These are phyloP conservation scores for Parnassius mnemosyne DNA, from an alignment of 2,888 invertebrate genomes.

Conservation along the genomic window DNA sequence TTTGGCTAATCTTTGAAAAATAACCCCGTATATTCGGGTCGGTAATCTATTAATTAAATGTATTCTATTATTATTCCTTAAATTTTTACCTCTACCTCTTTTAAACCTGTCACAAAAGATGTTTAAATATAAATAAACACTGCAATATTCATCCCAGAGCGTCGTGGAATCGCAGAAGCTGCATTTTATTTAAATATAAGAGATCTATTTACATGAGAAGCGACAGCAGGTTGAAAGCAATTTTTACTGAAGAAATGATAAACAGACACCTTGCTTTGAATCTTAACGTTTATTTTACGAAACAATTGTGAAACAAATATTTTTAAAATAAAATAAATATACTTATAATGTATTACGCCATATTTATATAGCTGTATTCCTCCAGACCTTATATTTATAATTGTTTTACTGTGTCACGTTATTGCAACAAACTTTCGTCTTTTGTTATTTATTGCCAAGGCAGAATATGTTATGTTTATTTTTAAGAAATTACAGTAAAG, in stretches of 20 bases:
- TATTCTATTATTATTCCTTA: not conserved
- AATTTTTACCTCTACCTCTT: not conserved
- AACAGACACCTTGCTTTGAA: conserved; percentile 18
- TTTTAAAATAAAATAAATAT: too few relatives aligned
- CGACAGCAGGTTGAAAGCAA: conserved; percentile 26
- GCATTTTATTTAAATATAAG: conserved; percentile 42
- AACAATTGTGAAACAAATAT: not conserved
- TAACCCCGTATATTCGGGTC: too few relatives aligned
- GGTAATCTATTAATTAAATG: too few relatives aligned
- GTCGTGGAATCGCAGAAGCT: conserved; percentile 48
- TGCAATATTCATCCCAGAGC: conserved; percentile 16
- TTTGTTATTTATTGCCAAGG: too few relatives aligned
- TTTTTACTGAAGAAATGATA: conserved; percentile 22
- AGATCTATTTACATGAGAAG: conserved; percentile 37
- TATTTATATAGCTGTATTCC: too few relatives aligned
- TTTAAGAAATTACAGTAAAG: too few relatives aligned
- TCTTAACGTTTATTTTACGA: conserved; percentile 24
- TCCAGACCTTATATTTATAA: too few relatives aligned
- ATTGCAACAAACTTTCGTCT: too few relatives aligned
- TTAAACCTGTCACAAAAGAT: conserved; percentile 2
- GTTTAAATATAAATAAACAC: conserved; percentile 17
- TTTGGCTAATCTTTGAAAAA: too few relatives aligned
- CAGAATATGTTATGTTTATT: too few relatives aligned
- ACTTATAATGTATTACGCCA: too few relatives aligned
- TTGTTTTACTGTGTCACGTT: too few relatives aligned